Conservation (phyloP, 2,888 invertebrate genomes). For the Apamea anceps region DNA sequence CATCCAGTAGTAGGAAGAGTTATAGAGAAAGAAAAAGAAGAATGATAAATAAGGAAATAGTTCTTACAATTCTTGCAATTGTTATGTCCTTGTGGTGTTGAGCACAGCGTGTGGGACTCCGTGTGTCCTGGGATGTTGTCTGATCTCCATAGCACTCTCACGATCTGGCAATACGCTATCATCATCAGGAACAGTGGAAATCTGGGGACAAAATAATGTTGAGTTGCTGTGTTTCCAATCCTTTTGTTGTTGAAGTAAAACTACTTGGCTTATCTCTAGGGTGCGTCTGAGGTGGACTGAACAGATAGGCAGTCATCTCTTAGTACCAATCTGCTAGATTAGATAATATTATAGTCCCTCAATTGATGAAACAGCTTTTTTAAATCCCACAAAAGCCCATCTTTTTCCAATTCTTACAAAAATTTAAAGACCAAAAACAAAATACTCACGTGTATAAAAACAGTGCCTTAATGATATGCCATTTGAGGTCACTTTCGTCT, state of each 20-base stretch:
- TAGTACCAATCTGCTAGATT: neutral
- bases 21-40: neutral
- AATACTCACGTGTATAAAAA: conserved; percentile 93
- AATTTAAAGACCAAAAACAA: neutral
- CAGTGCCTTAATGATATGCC: conserved; percentile 92
- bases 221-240: neutral
- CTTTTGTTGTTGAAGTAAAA: neutral
- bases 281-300: neutral
- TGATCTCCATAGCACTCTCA: conserved; percentile 95
- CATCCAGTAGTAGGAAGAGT: too few relatives aligned
- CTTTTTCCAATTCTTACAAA: neutral
- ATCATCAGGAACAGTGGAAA: conserved; percentile 95
- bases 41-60: neutral
- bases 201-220: conserved; percentile 70
- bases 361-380: too few relatives aligned
- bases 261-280: too few relatives aligned
- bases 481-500: conserved; percentile 91
- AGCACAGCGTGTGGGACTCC: conserved; percentile 87
- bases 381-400: neutral
- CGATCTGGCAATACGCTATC: conserved; percentile 95
- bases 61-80: conserved; percentile 79
- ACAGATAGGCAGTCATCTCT: neutral
- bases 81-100: conserved; percentile 80
- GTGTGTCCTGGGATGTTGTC: conserved; percentile 94
- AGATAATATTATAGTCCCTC: too few relatives aligned